Evolutionary conservation across 2,113 vertebrate species (phyloP).

Genomic region (Cygnus buccinator): DNA sequence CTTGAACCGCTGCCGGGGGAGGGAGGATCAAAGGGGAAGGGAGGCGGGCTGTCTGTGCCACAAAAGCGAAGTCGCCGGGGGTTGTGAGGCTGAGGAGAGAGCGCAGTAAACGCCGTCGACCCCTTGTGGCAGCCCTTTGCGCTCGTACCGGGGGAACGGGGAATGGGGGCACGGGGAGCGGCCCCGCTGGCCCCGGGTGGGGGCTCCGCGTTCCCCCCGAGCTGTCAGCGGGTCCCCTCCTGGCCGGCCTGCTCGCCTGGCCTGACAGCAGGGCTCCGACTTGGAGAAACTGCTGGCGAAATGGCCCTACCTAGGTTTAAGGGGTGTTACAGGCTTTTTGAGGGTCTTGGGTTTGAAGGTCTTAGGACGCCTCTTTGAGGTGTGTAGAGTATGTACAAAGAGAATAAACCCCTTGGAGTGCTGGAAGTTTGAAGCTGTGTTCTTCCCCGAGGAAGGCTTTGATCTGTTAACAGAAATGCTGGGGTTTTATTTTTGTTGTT

Average conservation of each 20-base stretch:
- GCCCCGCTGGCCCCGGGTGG: fast-evolving
- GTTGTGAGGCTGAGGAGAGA: background rate
- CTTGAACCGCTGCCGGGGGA: fast-evolving
- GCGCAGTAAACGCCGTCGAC: background rate
- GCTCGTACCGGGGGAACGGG: fast-evolving
- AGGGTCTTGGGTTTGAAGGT: background rate
- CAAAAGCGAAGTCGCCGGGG: background rate
- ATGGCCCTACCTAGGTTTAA: fast-evolving
- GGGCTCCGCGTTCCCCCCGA: fast-evolving
- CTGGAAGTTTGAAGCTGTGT: background rate
- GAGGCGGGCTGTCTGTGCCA: background rate
- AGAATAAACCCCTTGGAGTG: background rate
- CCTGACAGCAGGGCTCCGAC: too few species aligned
- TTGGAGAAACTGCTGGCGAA: fast-evolving
- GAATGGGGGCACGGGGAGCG: too few species aligned
- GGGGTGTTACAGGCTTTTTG: background rate
- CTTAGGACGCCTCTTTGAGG: fast-evolving
- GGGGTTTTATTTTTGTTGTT: background rate
- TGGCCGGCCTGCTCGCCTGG: background rate
- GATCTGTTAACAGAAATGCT: background rate
- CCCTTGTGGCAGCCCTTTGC: background rate
- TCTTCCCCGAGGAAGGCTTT: background rate
- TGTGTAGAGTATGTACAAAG: fast-evolving
- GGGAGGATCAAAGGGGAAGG: fast-evolving
- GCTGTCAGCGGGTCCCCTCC: background rate